phyloP scores from a whole-genome alignment of 37 sponge, comb jelly and placozoan genomes.

The Diacarnus erythraeanus region DNA sequence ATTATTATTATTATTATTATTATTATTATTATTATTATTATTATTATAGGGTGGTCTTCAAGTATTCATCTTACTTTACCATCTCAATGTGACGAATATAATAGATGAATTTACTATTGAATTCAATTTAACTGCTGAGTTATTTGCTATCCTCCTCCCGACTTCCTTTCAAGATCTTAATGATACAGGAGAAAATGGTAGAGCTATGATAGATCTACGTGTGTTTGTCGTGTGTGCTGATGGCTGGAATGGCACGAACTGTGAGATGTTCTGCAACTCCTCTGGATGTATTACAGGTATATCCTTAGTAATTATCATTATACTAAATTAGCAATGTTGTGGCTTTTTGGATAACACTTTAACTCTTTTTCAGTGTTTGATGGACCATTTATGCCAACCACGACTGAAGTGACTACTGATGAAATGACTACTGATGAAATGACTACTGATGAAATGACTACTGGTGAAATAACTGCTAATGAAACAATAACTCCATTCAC shows the following conservation, averaged over 20 bases:
- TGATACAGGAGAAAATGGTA: neutral
- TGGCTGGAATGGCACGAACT: neutral
- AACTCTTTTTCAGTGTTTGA: too few relatives aligned
- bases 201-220: neutral
- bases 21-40: neutral
- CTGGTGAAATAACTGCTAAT: too few relatives aligned
- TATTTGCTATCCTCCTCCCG: neutral
- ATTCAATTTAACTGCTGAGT: neutral
- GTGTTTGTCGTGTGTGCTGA: neutral
- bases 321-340: too few relatives aligned
- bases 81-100: neutral
- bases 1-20: neutral
- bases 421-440: too few relatives aligned
- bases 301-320: too few relatives aligned
- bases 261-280: neutral
- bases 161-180: neutral
- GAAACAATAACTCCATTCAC: too few relatives aligned
- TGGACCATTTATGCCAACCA: too few relatives aligned
- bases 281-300: too few relatives aligned
- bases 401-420: too few relatives aligned
- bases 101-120: constrained; percentile 1
- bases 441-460: too few relatives aligned
- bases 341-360: too few relatives aligned
- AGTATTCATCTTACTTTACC: neutral
- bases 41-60: neutral